Conservation (phyloP, 2,797 vertebrate species). For the Fistularia commersonii region DNA sequence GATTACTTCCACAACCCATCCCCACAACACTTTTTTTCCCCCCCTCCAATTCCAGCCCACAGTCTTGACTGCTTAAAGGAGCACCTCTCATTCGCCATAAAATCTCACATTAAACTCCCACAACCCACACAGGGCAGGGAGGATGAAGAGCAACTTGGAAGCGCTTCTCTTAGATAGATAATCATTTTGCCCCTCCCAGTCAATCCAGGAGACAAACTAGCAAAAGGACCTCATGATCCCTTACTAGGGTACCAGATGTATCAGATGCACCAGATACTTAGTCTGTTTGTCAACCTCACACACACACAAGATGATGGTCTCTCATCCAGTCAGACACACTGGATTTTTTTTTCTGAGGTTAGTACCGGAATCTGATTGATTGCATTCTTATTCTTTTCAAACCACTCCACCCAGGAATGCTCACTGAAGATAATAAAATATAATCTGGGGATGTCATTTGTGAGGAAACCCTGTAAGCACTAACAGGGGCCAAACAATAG, state of each 20-base stretch:
- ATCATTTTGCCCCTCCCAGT: slow-evolving; percentile 33
- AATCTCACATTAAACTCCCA: slow-evolving; percentile 70
- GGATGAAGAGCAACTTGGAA: slow-evolving; percentile 51
- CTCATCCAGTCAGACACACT: no score
- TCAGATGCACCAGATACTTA: no score
- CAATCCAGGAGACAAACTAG: slow-evolving; percentile 58
- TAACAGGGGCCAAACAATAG: no score
- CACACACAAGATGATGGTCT: not conserved
- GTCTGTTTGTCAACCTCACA: not conserved
- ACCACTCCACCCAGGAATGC: no score
- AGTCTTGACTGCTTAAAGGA: slow-evolving; percentile 15
- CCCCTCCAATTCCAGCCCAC: slow-evolving; percentile 32
- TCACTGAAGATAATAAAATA: no score
- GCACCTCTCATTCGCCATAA: slow-evolving; percentile 56
- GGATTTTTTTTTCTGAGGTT: no score
- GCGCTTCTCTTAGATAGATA: slow-evolving; percentile 54
- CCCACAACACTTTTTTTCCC: slow-evolving; percentile 40
- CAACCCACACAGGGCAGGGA: slow-evolving; percentile 45
- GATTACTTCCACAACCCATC: no score
- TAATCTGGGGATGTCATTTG: no score
- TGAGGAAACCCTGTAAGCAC: no score
- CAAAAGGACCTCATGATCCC: slow-evolving; percentile 58
- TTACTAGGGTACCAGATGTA: slow-evolving; percentile 60
- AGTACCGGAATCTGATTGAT: no score
- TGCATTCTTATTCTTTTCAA: no score